phyloP scores from a whole-genome alignment of 1,140 invertebrate species.

The Phortica variegata region DNA sequence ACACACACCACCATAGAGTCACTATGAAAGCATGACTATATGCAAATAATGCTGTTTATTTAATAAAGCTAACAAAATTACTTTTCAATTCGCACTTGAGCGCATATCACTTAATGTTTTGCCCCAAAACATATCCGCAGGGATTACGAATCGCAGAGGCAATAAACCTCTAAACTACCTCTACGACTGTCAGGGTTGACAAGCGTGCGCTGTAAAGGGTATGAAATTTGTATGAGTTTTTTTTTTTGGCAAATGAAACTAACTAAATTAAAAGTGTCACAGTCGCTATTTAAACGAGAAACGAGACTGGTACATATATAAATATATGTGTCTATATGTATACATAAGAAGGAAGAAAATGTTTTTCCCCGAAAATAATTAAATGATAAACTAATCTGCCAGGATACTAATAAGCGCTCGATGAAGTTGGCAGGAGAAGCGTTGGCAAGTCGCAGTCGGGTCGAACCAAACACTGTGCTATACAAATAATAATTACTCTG shows the following conservation, averaged over 20 bases:
- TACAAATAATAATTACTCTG: conserved; percentile 50
- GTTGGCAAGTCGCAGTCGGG: conserved; percentile 1
- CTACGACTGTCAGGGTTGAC: no score
- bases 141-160: conserved; percentile 20
- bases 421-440: background rate
- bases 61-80: conserved; percentile 14
- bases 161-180: conserved; percentile 16
- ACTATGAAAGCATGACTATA: no score
- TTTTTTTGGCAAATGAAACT: conserved; percentile 38
- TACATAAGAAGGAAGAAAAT: conserved; percentile 2
- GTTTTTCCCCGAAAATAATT: conserved; percentile 33
- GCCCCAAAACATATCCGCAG: conserved; percentile 17
- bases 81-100: conserved; percentile 19
- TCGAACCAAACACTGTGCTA: no score
- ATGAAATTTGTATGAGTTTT: conserved; percentile 32
- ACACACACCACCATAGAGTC: no score
- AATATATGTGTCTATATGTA: conserved; percentile 8
- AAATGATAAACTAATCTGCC: conserved; percentile 50
- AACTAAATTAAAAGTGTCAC: conserved; percentile 45
- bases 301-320: background rate
- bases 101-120: conserved; percentile 1
- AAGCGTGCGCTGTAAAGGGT: conserved; percentile 6
- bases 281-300: no score
- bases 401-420: conserved; percentile 38
- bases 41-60: conserved; percentile 18